Conservation (phyloP, 2,797 vertebrate genomes). For the Rhinatrema bivittatum region DNA sequence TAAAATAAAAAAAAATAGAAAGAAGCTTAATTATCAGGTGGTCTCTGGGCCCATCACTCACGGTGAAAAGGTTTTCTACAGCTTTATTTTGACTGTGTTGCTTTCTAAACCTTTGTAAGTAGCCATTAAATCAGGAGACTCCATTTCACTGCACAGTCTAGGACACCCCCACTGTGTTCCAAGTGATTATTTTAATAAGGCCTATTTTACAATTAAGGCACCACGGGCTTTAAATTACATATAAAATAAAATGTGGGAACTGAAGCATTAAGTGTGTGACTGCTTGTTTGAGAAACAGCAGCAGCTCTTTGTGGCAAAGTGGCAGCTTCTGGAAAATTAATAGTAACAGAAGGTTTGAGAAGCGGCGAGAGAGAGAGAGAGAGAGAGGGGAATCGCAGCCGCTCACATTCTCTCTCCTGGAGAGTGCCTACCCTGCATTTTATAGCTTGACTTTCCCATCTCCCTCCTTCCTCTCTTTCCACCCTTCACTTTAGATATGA, state of each 20-base stretch:
- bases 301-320: slow-evolving; percentile 38
- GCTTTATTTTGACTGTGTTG: slow-evolving; percentile 60
- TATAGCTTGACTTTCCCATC: slow-evolving; percentile 10
- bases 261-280: slow-evolving; percentile 56
- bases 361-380: background rate
- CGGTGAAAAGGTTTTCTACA: slow-evolving; percentile 65
- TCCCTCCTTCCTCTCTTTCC: background rate
- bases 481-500: too few species aligned
- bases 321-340: slow-evolving; percentile 29
- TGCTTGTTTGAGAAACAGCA: slow-evolving; percentile 61
- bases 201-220: slow-evolving; percentile 73
- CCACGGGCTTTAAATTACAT: slow-evolving; percentile 71
- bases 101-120: slow-evolving; percentile 61
- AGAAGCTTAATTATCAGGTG: slow-evolving; percentile 51
- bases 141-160: slow-evolving; percentile 42
- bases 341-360: slow-evolving; percentile 30
- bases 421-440: background rate
- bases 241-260: slow-evolving; percentile 70
- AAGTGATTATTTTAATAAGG: slow-evolving; percentile 72
- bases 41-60: slow-evolving; percentile 73
- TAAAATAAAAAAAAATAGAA: slow-evolving; percentile 37
- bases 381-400: background rate
- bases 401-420: background rate
- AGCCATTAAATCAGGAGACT: slow-evolving; percentile 53
- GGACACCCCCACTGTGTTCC: slow-evolving; percentile 62